These are phyloP conservation scores for Hirtodrosophila duncani DNA, from an alignment of 2,888 invertebrate species.

Conservation along the genomic window DNA sequence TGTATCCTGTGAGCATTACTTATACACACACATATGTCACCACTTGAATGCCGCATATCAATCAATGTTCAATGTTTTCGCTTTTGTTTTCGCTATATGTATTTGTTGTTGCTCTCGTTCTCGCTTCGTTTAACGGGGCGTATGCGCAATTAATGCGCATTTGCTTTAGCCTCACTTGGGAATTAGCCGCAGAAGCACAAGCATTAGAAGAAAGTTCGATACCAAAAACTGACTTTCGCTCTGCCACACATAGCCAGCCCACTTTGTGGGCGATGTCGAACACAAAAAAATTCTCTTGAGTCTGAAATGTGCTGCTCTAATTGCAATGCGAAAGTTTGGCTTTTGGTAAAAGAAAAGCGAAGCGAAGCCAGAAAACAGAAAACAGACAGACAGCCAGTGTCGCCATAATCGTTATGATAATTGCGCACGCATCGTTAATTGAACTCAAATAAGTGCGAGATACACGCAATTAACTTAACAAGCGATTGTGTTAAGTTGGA, in stretches of 20 bases:
- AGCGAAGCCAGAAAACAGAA: not conserved
- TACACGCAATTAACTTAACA: conserved; percentile 5
- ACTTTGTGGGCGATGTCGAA: no score
- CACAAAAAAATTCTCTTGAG: conserved; percentile 22
- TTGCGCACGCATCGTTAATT: conserved; percentile 47
- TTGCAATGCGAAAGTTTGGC: conserved; percentile 35
- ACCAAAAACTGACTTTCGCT: no score
- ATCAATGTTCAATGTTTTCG: conserved; percentile 25
- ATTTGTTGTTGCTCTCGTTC: conserved; percentile 23
- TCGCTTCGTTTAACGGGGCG: conserved; percentile 39
- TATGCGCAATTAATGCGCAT: conserved; percentile 50
- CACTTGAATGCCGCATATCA: conserved; percentile 26
- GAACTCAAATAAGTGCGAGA: conserved; percentile 19
- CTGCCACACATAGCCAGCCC: no score
- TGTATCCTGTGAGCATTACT: not conserved
- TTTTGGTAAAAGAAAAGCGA: not conserved
- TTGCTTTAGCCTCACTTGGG: conserved; percentile 24
- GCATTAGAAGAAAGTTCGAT: not conserved
- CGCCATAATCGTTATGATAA: conserved; percentile 36
- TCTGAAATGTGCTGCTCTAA: conserved; percentile 37
- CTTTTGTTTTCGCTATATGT: conserved; percentile 11
- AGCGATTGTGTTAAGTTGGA: no score
- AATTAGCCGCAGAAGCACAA: conserved; percentile 9
- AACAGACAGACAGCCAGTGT: conserved; percentile 5
- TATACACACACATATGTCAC: not conserved